Percentiles rank a stretch among this genome's conserved stretches.
Conservation (phyloP, 2,113 vertebrate genomes). For the Cebidichthys violaceus region DNA sequence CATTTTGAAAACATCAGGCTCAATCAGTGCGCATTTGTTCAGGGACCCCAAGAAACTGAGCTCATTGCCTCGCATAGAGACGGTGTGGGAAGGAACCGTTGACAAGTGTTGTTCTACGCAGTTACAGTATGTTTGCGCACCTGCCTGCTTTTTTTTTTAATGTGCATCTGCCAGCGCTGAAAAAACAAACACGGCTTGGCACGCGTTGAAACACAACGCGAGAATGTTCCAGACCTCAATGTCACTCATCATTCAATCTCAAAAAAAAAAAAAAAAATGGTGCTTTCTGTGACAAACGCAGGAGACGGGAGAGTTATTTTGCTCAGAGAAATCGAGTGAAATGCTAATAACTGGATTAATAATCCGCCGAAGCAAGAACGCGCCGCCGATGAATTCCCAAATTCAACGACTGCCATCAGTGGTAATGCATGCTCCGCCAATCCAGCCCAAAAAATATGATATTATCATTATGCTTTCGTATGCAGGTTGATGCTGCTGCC, state of each 20-base stretch:
- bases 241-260: slow-evolving; percentile 28
- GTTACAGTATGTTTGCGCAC: slow-evolving; percentile 64
- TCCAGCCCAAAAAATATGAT: slow-evolving; percentile 54
- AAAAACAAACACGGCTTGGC: slow-evolving; percentile 37
- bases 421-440: slow-evolving; percentile 47
- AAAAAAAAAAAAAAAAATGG: neutral
- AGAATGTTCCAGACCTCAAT: slow-evolving; percentile 5
- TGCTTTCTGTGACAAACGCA: neutral
- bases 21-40: slow-evolving; percentile 73
- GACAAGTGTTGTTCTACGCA: slow-evolving; percentile 39
- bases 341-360: slow-evolving; percentile 63
- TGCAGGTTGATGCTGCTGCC: slow-evolving; percentile 33
- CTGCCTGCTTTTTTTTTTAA: slow-evolving; percentile 49
- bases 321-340: slow-evolving; percentile 39
- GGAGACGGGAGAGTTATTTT: slow-evolving; percentile 12
- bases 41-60: slow-evolving; percentile 62
- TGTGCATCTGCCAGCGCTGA: slow-evolving; percentile 4
- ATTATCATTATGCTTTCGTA: slow-evolving; percentile 64
- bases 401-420: slow-evolving; percentile 70
- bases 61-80: slow-evolving; percentile 56
- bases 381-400: slow-evolving; percentile 53
- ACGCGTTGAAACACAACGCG: slow-evolving; percentile 16
- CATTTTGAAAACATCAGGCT: slow-evolving; percentile 70
- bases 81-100: slow-evolving; percentile 40
- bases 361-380: slow-evolving; percentile 59